Conservation (phyloP, 2,113 vertebrate species). For the Orthonyx spaldingii region DNA sequence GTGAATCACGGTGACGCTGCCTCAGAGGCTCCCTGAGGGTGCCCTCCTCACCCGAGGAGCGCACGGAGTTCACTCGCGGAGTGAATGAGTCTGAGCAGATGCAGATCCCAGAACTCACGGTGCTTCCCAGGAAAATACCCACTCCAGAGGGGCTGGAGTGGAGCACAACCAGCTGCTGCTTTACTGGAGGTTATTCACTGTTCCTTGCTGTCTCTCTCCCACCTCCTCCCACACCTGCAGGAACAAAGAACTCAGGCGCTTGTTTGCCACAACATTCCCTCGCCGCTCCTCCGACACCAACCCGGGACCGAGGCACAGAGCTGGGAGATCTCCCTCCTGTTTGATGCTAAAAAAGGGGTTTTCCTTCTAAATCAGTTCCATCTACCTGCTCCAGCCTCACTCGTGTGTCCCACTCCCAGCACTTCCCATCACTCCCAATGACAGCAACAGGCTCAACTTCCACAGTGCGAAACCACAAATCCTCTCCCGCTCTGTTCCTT, state of each 20-base stretch:
- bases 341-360: not conserved
- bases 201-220: not conserved
- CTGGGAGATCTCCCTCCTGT: not conserved
- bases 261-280: fast-evolving
- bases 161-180: not conserved
- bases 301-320: not conserved
- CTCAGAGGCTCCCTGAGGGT: not conserved
- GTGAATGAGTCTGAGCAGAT: not conserved
- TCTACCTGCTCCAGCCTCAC: not conserved
- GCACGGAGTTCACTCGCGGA: fast-evolving
- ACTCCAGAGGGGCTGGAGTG: not conserved
- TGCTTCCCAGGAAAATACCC: not conserved
- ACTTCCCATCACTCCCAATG: not conserved
- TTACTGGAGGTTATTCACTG: not conserved
- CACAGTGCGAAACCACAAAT: not conserved
- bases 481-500: fast-evolving
- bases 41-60: not conserved
- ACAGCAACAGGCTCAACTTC: not conserved
- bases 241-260: not conserved
- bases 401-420: not conserved
- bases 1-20: not conserved
- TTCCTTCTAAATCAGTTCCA: not conserved
- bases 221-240: not conserved
- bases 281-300: fast-evolving
- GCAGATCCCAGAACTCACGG: not conserved